phyloP scores from a whole-genome alignment of 2,113 vertebrate genomes.

The Lepidothrix coronata region DNA sequence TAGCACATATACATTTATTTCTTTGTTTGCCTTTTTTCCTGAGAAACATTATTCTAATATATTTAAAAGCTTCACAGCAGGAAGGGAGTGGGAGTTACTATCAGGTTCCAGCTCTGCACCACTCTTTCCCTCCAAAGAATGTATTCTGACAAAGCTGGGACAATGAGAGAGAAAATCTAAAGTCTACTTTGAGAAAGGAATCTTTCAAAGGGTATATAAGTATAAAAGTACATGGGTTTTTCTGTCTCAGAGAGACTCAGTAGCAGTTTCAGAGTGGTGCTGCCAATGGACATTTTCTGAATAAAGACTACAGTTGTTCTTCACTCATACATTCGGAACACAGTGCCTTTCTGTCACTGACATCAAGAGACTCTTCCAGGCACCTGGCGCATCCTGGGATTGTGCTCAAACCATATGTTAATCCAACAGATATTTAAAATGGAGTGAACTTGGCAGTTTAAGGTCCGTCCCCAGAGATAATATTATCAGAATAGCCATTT shows the following conservation, averaged over 20 bases:
- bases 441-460: slow-evolving; percentile 11
- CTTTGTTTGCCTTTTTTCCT: background rate
- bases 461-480: slow-evolving; percentile 36
- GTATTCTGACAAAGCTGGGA: fast-evolving
- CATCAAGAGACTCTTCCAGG: background rate
- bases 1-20: background rate
- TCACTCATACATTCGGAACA: background rate
- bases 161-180: background rate
- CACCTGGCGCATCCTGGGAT: background rate
- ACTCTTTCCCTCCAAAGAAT: background rate
- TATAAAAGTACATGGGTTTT: background rate
- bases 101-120: background rate
- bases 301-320: background rate
- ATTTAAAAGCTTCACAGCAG: background rate
- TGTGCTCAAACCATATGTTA: background rate
- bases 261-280: background rate
- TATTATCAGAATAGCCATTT: slow-evolving; percentile 30
- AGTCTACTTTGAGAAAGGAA: background rate
- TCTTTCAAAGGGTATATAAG: background rate
- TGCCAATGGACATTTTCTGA: background rate
- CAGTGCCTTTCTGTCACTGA: background rate
- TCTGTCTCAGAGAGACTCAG: background rate
- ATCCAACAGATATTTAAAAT: slow-evolving; percentile 13
- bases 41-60: background rate
- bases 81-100: background rate